Evolutionary conservation across 2,888 invertebrate species (phyloP), one percentile per base, ranked within the genome.

Genomic region (Cynaeus angustus): DNA sequence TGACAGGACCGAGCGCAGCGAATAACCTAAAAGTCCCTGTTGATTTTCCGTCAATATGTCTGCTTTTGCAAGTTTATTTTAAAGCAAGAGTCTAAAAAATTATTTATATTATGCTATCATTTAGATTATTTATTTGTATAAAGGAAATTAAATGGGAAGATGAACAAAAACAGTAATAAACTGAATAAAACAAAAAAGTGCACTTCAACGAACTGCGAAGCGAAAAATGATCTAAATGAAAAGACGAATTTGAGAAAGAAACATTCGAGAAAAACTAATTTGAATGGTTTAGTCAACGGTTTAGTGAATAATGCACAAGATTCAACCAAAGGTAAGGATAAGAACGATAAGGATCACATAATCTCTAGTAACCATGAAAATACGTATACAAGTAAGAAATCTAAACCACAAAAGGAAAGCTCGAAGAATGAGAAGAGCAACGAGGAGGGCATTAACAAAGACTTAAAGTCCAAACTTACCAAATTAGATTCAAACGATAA

Each of bases 241-340:
- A 66, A 70, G 37, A 45, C 68, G 37, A 73, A 73, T 64, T 56
- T 68, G 7, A 71, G 46, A 70, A 68, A 74, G 58, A 70, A 71
- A 61, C 62, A 50, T 52, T 59, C 66, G 14, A 74, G 68, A 70
- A 75, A 71, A 45, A 52, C 58, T 48, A 71, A 59, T 50, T 50
- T 74, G 67, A 76, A 75, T 67, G 81, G 80, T 43, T 62, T 80
- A 53, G 66, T 80, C 8, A 81, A 81, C 64, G 81, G 81, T 7
- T 67, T 77, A 48, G 58, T 52, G 12, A 62, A 46, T 12, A 64
- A 52, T 41, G 58, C 58, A 58, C 58, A 48, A 52, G 59, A 67
- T 26, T 28, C 53, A 13, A 55, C 61, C 58, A 66, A 66, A 58
- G 66, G 33, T 48, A 16, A 38, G 12, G 56, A 56, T 10, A 53